Conservation (phyloP, 2,888 invertebrate species). For the Mesorhabditis belari region DNA sequence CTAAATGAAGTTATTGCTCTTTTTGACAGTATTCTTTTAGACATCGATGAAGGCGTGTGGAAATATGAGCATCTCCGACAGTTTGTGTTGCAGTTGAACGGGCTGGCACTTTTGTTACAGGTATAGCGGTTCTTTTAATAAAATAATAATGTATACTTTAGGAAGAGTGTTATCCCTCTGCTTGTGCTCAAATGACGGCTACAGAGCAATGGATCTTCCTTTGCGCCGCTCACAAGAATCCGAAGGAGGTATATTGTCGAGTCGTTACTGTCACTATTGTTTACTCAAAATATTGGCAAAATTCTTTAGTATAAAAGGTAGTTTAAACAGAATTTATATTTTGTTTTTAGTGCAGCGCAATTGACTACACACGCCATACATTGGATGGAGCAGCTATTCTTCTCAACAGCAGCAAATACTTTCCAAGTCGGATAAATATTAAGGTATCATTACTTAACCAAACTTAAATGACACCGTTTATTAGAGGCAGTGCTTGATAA, state of each 20-base stretch:
- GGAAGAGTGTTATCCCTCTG: slow-evolving; percentile 89
- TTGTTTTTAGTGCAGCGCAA: slow-evolving; percentile 75
- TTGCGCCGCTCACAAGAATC: slow-evolving; percentile 98
- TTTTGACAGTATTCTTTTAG: slow-evolving; percentile 5
- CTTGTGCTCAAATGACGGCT: slow-evolving; percentile 98
- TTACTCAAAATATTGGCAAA: too few species aligned
- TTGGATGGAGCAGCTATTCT: slow-evolving; percentile 96
- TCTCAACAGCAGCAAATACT: slow-evolving; percentile 98
- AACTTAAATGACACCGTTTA: too few species aligned
- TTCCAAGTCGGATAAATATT: slow-evolving; percentile 97
- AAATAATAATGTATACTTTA: slow-evolving; percentile 43
- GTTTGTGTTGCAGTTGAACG: slow-evolving; percentile 98
- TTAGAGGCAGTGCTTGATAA: neutral
- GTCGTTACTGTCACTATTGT: too few species aligned
- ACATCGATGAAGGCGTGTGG: slow-evolving; percentile 71
- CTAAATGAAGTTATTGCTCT: neutral
- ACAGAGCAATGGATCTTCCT: slow-evolving; percentile 99
- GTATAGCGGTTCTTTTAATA: slow-evolving; percentile 36
- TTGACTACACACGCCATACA: slow-evolving; percentile 97
- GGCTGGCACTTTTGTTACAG: slow-evolving; percentile 90
- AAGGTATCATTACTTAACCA: slow-evolving; percentile 58
- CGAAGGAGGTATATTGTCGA: slow-evolving; percentile 74
- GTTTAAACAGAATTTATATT: neutral
- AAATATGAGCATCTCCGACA: slow-evolving; percentile 95
- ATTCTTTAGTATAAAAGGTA: neutral